Base-by-base conservation (phyloP, 1,140 invertebrate genomes). In the Notospermus geniculatus region DNA sequence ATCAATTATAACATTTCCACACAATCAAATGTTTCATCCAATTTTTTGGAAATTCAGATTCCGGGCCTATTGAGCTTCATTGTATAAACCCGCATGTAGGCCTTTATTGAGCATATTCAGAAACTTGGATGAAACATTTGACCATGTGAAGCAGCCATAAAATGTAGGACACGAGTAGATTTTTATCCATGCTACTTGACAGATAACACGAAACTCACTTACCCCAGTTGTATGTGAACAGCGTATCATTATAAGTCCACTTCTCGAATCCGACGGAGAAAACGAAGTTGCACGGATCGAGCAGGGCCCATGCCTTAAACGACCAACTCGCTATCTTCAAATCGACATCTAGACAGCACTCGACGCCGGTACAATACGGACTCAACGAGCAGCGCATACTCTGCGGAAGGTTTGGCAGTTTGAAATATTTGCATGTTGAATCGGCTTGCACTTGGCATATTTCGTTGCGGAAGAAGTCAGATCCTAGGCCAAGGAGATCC, bases 351-450 rank as follows among this genome's bases (percentile, higher is more conserved):
- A 65, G 13, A 66, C 69, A 71, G 59, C 69, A 71, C 13, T 53
- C 53, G 4, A 71, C 65, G 17, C 64, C 69, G 5, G 69, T 68
- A 57, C 69, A 71, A 30, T 60, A 68, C 19, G 62, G 55, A 52
- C 50, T 57, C n/a, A 68, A 59, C 28, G 61, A 46, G 60, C 67
- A 68, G 15, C 45, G 43, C 13, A 63, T 28, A 43, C 52, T 32
- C 30, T 32, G 46, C 1, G 54, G 46, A 15, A 68, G 52, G 25
- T 55, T 28, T 19, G 61, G 61, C 17, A 67, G 45, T 36, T 36
- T 36, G 32, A 36, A 36, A 36, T 36, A 36, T 36, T 1, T 61
- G 52, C 55, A 67, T 39, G 28, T 60, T 57, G n/a, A 54, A 25
- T 29, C 54, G 59, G 52, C 63, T 60, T 11, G 55, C 58, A 36